Evolutionary conservation across 2,797 vertebrate genomes (phyloP), one percentile per base, ranked within the genome.

Genomic region (Sciurus vulgaris): DNA sequence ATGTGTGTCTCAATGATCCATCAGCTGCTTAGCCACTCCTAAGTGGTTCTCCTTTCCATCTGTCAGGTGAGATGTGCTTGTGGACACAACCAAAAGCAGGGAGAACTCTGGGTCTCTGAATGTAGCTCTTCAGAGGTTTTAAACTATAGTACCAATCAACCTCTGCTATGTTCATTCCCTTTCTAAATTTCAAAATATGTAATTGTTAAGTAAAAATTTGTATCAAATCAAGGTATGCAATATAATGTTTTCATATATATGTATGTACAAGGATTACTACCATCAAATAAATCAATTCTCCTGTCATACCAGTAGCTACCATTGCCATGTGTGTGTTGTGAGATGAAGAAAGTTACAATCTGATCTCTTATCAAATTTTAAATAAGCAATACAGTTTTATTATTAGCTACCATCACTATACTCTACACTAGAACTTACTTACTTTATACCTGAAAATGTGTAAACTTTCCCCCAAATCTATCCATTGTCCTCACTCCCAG

Each of bases 51-150:
- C 15, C 54, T 77, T 51, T 1, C 4, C 11, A 28, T 9, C 14
- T 35, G 9, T 24, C n/a, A 72, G 26, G 17, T 72, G 30, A 81
- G 33, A 85, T n/a, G 24, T 0, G 56, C 0, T 14, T 15, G 13
- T 4, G 0, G 5, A 1, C 0, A 38, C 2, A 44, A 2, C 9
- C 20, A 38, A 89, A 22, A 8, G 22, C 7, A 74, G 0, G 11
- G 65, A 69, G 4, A 38, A n/a, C 35, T 12, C 26, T 82, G 1
- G 1, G 12, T 54, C 14, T 47, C 22, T 3, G 30, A 63, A 86
- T 86, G 1, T 6, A 76, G 4, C 15, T 65, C 11, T 49, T 61
- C 56, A 59, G 59, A 44, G 35, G 28, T 70, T 73, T 89, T 74
- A 26, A 61, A 33, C 22, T 56, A 41, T 26, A 33, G 30, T 14